Evolutionary conservation across 1,140 invertebrate species (phyloP).

Genomic region (Halictus rubicundus): DNA sequence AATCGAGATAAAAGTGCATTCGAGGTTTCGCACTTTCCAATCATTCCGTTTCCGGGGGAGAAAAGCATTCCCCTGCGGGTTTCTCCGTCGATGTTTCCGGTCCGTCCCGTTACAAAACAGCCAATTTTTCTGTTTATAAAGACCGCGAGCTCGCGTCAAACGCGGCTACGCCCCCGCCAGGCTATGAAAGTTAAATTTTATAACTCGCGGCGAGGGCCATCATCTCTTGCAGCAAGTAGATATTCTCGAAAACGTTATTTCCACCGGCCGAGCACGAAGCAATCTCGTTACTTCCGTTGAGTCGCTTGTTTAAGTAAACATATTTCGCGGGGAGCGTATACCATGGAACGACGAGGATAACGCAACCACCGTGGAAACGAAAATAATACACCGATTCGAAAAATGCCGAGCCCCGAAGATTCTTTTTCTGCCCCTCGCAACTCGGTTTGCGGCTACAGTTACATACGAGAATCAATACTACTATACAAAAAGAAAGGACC

Average conservation of each 20-base stretch:
- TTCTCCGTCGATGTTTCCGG: neutral
- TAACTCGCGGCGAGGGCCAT: constrained; percentile 17
- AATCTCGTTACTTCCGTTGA: constrained; percentile 39
- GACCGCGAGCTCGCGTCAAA: too few species aligned
- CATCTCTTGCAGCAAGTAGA: constrained; percentile 29
- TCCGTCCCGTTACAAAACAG: neutral
- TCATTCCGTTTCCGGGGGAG: too few species aligned
- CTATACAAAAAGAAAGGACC: too few species aligned
- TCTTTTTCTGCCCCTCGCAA: neutral
- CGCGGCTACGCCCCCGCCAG: neutral
- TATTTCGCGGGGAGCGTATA: constrained; percentile 12
- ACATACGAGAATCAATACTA: too few species aligned
- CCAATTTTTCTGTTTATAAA: constrained; percentile 4
- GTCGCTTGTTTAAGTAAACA: constrained; percentile 30
- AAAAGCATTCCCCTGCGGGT: too few species aligned
- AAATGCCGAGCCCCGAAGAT: neutral
- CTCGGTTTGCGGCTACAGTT: neutral
- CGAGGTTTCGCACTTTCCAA: neutral
- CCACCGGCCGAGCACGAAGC: constrained; percentile 29
- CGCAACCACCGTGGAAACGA: constrained; percentile 11
- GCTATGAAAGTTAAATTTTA: constrained; percentile 38
- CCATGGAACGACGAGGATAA: constrained; percentile 12
- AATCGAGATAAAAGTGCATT: neutral
- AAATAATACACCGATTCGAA: constrained; percentile 26
- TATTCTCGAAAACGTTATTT: constrained; percentile 45